A percentile compares a stretch with the other conserved stretches of the same genome.
Evolutionary conservation across 1,140 invertebrate genomes (phyloP).

Genomic region (Orussus abietinus): DNA sequence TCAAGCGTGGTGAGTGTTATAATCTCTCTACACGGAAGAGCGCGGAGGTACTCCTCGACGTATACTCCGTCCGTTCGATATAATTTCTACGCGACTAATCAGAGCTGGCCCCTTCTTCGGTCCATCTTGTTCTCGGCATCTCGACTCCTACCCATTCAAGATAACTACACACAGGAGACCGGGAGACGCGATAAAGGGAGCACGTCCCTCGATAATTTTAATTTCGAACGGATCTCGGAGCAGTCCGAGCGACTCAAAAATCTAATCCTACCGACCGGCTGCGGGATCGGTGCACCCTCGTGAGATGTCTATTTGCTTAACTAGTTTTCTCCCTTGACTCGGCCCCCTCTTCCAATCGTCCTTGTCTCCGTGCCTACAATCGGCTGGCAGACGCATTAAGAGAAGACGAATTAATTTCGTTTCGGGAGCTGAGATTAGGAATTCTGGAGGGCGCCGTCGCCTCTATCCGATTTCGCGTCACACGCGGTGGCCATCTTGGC

Average conservation of each 20-base stretch:
- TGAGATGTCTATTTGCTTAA: slow-evolving; percentile 39
- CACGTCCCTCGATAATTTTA: slow-evolving; percentile 36
- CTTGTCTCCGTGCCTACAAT: slow-evolving; percentile 22
- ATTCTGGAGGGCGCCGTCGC: slow-evolving; percentile 15
- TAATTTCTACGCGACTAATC: too few species aligned
- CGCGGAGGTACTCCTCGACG: too few species aligned
- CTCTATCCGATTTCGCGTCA: too few species aligned
- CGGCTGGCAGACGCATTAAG: slow-evolving; percentile 30
- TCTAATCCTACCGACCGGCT: slow-evolving; percentile 12
- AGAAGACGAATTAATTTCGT: slow-evolving; percentile 45
- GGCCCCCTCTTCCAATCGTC: slow-evolving; percentile 13
- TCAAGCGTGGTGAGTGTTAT: too few species aligned
- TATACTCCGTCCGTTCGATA: too few species aligned
- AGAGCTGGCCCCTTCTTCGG: too few species aligned
- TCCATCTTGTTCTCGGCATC: too few species aligned
- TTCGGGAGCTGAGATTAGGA: slow-evolving; percentile 26
- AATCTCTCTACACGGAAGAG: too few species aligned
- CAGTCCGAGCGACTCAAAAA: slow-evolving; percentile 15
- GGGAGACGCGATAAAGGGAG: slow-evolving; percentile 30
- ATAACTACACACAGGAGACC: slow-evolving; percentile 36
- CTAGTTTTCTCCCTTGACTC: slow-evolving; percentile 31
- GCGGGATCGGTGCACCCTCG: slow-evolving; percentile 1
- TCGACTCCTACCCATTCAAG: slow-evolving; percentile 33
- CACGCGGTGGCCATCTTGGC: slow-evolving; percentile 14
- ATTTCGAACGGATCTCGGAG: slow-evolving; percentile 33